Evolutionary conservation across 2,888 invertebrate genomes (phyloP), one percentile per base, ranked within the genome.

Genomic region (Tetrapedia diversipes): DNA sequence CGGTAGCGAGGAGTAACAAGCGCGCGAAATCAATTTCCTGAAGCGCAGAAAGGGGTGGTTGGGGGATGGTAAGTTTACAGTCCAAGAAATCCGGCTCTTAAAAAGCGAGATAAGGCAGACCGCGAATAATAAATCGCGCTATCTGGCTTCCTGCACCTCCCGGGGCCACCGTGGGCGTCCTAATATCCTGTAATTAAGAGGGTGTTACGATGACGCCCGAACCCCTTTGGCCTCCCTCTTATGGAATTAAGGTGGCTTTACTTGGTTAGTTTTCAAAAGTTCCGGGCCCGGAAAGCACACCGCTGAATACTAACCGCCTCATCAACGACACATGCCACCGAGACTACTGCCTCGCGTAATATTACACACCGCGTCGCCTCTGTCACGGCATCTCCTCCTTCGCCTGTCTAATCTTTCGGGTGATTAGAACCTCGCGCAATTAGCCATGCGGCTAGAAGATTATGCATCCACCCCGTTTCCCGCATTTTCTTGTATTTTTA

Each of bases 251-350:
- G 90, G 88, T 89, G 88, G 89, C 89, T 90, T 89, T 90, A 86
- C 88, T 87, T 86, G 88, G 89, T 90, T 90, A 90, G 89, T 91
- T 91, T 90, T 90, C 88, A 90, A 90, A 90, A 90, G 90, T 91
- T 89, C 86, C 86, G 70, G 82, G 83, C 80, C 82, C 87, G 84
- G 85, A 85, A 89, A 87, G 88, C 89, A 88, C 86, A 88, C 86
- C 86, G 87, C 88, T 91, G 91, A 91, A 91, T 91, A 91, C 91
- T 90, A 91, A 91, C 89, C 90, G 91, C 91, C 91, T 91, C 91
- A 91, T 91, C 91, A 91, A 91, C 90, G 90, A 91, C 91, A 91
- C 91, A 91, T 91, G 91, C 90, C 88, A 87, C 88, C 86, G 83
- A 75, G 79, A 86, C 83, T 83, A 85, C 86, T 86, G 84, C 86